Percentiles rank a stretch among this genome's conserved stretches.
Evolutionary conservation across 2,797 vertebrate genomes (phyloP).

Genomic region (Mionectes olivaceus): DNA sequence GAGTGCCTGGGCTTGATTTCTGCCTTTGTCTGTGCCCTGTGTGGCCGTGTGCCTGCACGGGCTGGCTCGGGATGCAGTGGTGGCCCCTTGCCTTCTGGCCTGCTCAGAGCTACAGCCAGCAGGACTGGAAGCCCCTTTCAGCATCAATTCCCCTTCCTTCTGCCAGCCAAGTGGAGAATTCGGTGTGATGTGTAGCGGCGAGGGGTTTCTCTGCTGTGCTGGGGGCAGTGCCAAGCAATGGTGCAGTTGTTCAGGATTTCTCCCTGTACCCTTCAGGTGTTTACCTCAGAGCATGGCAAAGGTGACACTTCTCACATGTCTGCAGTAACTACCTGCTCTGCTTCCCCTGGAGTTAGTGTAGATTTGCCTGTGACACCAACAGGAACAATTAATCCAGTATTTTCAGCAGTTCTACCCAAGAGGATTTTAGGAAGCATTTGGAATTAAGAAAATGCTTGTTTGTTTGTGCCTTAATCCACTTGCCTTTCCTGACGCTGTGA

Average conservation of each 20-base stretch:
- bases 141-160: neutral
- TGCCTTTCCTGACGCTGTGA: neutral
- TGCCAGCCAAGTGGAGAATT: neutral
- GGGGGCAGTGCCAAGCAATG: neutral
- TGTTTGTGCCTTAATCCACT: neutral
- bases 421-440: neutral
- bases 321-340: neutral
- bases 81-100: neutral
- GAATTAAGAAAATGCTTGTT: neutral
- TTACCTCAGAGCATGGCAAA: neutral
- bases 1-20: neutral
- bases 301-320: neutral
- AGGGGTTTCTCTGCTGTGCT: neutral
- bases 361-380: neutral
- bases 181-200: fast-evolving
- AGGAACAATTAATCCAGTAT: neutral
- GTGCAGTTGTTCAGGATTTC: neutral
- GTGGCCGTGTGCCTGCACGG: fast-evolving
- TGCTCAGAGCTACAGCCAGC: neutral
- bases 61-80: neutral
- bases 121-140: neutral
- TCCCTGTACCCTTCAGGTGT: neutral
- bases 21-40: neutral
- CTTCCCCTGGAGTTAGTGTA: neutral
- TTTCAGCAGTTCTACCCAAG: neutral